Conservation (phyloP, 2,797 vertebrate species). For the Acomys russatus region DNA sequence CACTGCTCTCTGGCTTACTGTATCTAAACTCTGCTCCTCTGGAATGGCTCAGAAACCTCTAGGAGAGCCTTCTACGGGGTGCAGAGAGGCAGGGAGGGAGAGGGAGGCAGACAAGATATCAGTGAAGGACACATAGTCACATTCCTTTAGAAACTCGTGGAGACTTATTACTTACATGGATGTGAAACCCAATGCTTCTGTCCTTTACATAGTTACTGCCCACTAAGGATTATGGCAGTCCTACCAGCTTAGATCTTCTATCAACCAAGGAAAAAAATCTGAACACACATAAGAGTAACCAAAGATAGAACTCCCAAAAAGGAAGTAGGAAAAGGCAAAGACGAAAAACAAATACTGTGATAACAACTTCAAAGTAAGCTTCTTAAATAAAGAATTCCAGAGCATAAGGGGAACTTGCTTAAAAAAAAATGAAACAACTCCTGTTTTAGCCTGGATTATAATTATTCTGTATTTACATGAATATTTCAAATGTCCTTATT, state of each 20-base stretch:
- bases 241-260: not conserved
- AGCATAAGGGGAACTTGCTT: not conserved
- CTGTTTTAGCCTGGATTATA: not conserved
- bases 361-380: not conserved
- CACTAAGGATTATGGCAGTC: not conserved
- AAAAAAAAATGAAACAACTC: conserved; percentile 16
- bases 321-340: not conserved
- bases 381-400: conserved; percentile 23
- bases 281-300: conserved; percentile 17
- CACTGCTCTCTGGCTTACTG: not conserved
- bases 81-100: not conserved
- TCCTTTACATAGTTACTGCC: not conserved
- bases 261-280: conserved; percentile 12
- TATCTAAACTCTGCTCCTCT: not conserved
- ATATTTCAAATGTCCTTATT: not conserved
- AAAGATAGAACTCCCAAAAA: conserved; percentile 23
- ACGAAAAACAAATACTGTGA: not conserved
- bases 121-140: not conserved
- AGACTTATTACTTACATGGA: not conserved
- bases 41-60: not conserved
- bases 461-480: not conserved
- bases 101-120: not conserved
- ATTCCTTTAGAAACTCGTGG: not conserved
- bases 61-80: not conserved
- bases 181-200: not conserved